Base-by-base conservation (phyloP, 2,888 invertebrate species). In the Mamestra brassicae region DNA sequence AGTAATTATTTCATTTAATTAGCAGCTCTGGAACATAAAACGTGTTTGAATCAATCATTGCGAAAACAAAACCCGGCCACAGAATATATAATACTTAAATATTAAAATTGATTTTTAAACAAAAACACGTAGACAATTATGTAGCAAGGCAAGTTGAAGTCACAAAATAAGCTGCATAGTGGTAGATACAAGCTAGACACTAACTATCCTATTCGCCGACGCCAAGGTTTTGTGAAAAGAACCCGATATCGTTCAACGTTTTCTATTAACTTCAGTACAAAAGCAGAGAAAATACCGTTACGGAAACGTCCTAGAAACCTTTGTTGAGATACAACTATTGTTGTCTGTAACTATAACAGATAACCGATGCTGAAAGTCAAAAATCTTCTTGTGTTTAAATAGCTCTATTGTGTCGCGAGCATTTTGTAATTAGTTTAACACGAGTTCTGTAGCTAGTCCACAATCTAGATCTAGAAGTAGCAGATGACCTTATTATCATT, bases 261-360 rank as follows among this genome's bases (percentile, higher is more conserved):
- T 91, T 91, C 92, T 93, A 93, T 93, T 93, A 93, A 92, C 91
- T 91, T 90, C 87, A 89, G 86, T 87, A 93, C 93, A 93, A 93
- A 93, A 90, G 92, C 91, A 89, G 88, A 90, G 92, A 90, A 92
- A 91, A 92, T 93, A 92, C 94, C 92, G 94, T 94, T 94, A 93
- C 92, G 89, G 90, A 91, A 93, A 91, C 90, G 93, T 93, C 90
- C 91, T 90, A 94, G 92, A 94, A 94, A 93, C 93, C 91, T 92
- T 94, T 94, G 93, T 94, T 91, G 89, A 90, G 90, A 90, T 91
- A 90, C 90, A 90, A 90, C 92, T 90, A 93, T 94, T 95, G 94
- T 94, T 93, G 91, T 91, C 92, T 89, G 89, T 86, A 87, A 89
- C 90, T 91, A 89, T 90, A 91, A 90, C 89, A 91, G 90, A 90